phyloP scores from a whole-genome alignment of 2,888 invertebrate genomes.

The Pterobdella sp. region DNA sequence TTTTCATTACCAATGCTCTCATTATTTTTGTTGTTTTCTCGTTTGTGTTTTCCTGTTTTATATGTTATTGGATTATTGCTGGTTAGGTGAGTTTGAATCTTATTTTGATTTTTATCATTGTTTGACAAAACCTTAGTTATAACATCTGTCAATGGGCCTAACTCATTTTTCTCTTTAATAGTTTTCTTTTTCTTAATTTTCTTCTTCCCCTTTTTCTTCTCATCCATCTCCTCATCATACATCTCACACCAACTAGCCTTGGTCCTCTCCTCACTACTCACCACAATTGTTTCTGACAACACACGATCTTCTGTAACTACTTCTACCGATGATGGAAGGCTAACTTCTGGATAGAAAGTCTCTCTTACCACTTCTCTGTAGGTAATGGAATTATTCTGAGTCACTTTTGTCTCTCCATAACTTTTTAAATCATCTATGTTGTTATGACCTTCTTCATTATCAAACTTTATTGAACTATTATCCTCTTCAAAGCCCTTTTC shows the following conservation, averaged over 20 bases:
- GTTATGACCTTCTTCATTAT: background rate
- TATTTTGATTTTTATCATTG: too few species aligned
- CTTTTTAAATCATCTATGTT: background rate
- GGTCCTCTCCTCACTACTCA: background rate
- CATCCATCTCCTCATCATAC: background rate
- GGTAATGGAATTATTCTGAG: background rate
- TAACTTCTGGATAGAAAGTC: background rate
- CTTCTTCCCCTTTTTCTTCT: background rate
- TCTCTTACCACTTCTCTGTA: background rate
- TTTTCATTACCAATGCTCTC: too few species aligned
- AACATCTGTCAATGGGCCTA: too few species aligned
- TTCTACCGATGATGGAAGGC: background rate
- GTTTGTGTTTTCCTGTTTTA: too few species aligned
- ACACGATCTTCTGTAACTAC: too few species aligned
- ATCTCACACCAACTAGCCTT: background rate
- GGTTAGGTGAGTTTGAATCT: too few species aligned
- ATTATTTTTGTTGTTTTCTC: too few species aligned
- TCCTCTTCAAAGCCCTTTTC: too few species aligned
- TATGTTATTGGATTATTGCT: too few species aligned
- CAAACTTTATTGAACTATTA: too few species aligned
- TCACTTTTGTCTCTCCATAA: background rate
- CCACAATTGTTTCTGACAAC: background rate
- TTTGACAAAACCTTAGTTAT: too few species aligned
- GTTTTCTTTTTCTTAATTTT: background rate
- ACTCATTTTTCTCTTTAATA: too few species aligned